These are phyloP conservation scores for Ginglymostoma cirratum DNA, from an alignment of 2,113 vertebrate genomes.

Conservation along the genomic window DNA sequence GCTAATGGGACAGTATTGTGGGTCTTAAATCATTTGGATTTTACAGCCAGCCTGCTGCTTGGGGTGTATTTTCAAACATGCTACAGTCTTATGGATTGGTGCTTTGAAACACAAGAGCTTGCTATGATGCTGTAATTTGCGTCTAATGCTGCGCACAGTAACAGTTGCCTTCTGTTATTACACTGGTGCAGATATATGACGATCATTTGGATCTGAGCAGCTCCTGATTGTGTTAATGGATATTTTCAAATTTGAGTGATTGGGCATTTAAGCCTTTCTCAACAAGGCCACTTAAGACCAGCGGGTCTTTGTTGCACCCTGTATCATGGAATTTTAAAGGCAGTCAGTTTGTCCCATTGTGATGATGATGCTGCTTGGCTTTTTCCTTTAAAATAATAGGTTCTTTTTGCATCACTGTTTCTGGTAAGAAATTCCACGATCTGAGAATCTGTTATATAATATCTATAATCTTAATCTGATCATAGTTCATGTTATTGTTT, in stretches of 20 bases:
- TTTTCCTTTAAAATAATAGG: background rate
- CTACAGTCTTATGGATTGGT: background rate
- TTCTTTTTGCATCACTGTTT: background rate
- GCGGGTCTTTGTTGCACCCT: background rate
- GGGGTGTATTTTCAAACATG: background rate
- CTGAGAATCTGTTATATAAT: background rate
- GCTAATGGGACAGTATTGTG: background rate
- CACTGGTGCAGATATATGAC: constrained; percentile 57
- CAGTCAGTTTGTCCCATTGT: background rate
- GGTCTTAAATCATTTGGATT: background rate
- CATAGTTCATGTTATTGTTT: background rate
- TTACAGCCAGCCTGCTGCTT: background rate
- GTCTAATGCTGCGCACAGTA: constrained; percentile 61
- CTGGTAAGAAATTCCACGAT: background rate
- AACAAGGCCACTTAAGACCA: background rate
- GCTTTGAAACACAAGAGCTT: constrained; percentile 41
- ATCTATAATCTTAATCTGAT: background rate
- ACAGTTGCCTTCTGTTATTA: constrained; percentile 71
- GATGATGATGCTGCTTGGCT: background rate
- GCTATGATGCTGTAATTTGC: constrained; percentile 75
- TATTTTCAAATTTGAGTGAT: background rate
- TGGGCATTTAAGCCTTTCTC: background rate
- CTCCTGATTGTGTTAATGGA: background rate
- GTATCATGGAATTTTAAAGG: background rate
- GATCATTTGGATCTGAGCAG: constrained; percentile 61